phyloP scores from a whole-genome alignment of 2,888 invertebrate species.

The Leucophenga montana region DNA sequence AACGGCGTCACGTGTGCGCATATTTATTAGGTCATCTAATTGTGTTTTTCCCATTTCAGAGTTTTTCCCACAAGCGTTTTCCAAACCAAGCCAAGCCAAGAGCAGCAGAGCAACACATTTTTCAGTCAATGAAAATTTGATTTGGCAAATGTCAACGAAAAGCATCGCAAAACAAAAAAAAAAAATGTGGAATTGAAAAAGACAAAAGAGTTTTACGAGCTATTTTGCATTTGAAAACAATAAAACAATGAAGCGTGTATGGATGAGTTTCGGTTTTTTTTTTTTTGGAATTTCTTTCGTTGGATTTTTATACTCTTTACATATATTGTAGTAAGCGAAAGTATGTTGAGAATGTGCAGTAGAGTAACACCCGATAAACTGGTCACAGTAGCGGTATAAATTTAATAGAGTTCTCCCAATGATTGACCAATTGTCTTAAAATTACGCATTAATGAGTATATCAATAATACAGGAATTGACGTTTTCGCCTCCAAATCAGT shows the following conservation, averaged over 20 bases:
- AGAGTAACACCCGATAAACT: too few species aligned
- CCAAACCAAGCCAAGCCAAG: not conserved
- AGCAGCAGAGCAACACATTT: too few species aligned
- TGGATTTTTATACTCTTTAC: not conserved
- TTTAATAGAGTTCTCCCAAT: too few species aligned
- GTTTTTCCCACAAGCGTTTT: slow-evolving; percentile 53
- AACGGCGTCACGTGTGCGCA: slow-evolving; percentile 50
- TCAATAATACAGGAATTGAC: too few species aligned
- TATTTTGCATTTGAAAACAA: slow-evolving; percentile 16
- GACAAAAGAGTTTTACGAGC: slow-evolving; percentile 11
- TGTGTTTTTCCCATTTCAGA: slow-evolving; percentile 62
- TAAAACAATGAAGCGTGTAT: not conserved
- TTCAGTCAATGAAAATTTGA: slow-evolving; percentile 17
- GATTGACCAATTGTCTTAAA: too few species aligned
- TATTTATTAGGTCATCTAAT: slow-evolving; percentile 69
- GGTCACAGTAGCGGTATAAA: too few species aligned
- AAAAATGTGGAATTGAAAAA: not conserved
- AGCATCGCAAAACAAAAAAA: not conserved
- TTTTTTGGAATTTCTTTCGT: not conserved
- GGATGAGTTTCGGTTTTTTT: not conserved
- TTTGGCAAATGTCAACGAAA: slow-evolving; percentile 15
- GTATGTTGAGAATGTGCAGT: not conserved
- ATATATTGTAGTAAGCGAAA: not conserved
- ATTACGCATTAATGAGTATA: too few species aligned
- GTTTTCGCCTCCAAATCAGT: too few species aligned